A percentile compares a stretch with the other conserved stretches of the same genome.
Conservation (phyloP, 2,797 vertebrate species). For the Sphenodon punctatus region DNA sequence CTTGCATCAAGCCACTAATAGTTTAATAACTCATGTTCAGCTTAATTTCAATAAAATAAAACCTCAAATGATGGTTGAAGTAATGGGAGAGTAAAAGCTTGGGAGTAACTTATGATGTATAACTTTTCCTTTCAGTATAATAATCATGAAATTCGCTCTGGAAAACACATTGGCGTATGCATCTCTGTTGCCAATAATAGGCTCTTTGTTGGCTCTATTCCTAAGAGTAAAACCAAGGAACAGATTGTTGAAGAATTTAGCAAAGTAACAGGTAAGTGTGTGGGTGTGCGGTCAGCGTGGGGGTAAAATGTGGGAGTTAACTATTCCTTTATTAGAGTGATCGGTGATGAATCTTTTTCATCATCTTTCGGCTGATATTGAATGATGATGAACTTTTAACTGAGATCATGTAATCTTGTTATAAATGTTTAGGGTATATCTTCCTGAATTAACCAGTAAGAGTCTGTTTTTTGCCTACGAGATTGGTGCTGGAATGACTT, state of each 20-base stretch:
- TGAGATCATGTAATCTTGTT: neutral
- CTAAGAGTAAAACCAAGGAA: slow-evolving; percentile 99
- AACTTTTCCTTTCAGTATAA: slow-evolving; percentile 85
- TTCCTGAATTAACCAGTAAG: neutral
- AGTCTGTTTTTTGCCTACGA: too few relatives aligned
- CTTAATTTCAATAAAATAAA: neutral
- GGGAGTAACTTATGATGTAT: neutral
- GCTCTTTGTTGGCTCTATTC: slow-evolving; percentile 97
- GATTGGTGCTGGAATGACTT: too few relatives aligned
- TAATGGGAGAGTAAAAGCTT: neutral
- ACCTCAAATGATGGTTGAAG: neutral
- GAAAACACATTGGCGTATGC: slow-evolving; percentile 96
- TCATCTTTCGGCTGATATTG: neutral
- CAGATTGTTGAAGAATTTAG: slow-evolving; percentile 97
- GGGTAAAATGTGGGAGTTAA: neutral
- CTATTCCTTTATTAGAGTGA: neutral
- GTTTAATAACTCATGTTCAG: neutral
- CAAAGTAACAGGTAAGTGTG: slow-evolving; percentile 94
- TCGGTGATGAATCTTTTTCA: neutral
- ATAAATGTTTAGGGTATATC: neutral
- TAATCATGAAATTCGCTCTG: slow-evolving; percentile 97
- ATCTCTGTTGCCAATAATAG: slow-evolving; percentile 99
- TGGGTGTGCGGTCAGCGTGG: neutral
- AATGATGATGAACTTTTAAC: neutral
- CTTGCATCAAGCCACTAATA: neutral